Evolutionary conservation across 2,113 vertebrate genomes (phyloP).

Genomic region (Rhodinocichla rosea): DNA sequence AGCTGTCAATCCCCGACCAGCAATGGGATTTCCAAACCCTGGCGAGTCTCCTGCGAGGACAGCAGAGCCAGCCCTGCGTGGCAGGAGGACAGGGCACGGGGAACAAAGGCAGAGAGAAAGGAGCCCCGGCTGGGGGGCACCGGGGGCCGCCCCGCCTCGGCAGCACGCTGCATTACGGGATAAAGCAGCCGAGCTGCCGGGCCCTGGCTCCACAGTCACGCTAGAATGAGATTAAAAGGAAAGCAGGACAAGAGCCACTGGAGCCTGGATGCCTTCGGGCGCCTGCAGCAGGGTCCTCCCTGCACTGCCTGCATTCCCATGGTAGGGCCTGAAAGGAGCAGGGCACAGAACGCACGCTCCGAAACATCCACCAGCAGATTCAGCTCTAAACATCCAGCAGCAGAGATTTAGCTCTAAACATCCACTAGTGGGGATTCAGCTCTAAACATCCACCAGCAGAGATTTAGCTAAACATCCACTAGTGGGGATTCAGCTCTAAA

Average conservation of each 20-base stretch:
- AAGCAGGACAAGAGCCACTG: not conserved
- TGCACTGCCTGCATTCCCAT: not conserved
- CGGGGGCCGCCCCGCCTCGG: not conserved
- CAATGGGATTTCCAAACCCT: not conserved
- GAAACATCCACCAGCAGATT: not conserved
- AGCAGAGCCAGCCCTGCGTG: not conserved
- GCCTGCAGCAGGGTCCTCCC: slow-evolving; percentile 10
- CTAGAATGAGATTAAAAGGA: slow-evolving; percentile 52
- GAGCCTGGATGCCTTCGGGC: not conserved
- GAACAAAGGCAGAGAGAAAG: not conserved
- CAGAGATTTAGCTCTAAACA: not conserved
- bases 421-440: not conserved
- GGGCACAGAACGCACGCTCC: not conserved
- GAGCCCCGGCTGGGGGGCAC: not conserved
- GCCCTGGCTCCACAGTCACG: slow-evolving; percentile 14
- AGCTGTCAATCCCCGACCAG: not conserved
- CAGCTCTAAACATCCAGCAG: not conserved
- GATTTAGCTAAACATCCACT: not conserved
- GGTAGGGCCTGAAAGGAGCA: not conserved
- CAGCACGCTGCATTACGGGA: not conserved
- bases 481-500: not conserved
- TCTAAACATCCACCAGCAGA: not conserved
- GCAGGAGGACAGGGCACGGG: not conserved
- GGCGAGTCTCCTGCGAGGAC: rapidly evolving
- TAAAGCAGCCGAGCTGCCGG: not conserved